Conservation (phyloP, 2,888 invertebrate genomes). For the Pycnomerus fuliginosus region DNA sequence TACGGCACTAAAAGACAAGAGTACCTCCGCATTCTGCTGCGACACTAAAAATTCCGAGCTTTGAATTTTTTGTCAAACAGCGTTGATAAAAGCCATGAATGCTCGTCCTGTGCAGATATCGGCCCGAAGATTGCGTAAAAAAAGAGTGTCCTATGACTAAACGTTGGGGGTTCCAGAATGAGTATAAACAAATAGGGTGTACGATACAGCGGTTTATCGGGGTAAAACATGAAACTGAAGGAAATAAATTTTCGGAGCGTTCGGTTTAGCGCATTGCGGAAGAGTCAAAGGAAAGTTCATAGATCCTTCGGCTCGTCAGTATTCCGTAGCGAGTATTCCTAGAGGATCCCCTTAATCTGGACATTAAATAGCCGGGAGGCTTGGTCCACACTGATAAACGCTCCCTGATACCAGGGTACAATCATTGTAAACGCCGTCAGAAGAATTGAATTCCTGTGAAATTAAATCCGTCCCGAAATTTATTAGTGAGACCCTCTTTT, state of each 20-base stretch:
- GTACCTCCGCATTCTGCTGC: no score
- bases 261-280: slow-evolving; percentile 26
- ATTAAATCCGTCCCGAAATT: slow-evolving; percentile 9
- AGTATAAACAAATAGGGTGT: no score
- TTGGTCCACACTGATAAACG: slow-evolving; percentile 18
- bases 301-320: slow-evolving; percentile 21
- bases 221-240: slow-evolving; percentile 21
- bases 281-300: slow-evolving; percentile 20
- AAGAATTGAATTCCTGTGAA: slow-evolving; percentile 9
- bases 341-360: slow-evolving; percentile 17
- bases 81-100: no score
- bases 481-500: slow-evolving; percentile 4
- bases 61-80: no score
- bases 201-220: no score
- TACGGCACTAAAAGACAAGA: no score
- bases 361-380: slow-evolving; percentile 20
- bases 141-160: no score
- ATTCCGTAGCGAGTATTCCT: slow-evolving; percentile 17
- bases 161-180: no score
- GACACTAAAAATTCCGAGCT: no score
- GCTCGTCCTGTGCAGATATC: slow-evolving; percentile 13
- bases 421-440: slow-evolving; percentile 2
- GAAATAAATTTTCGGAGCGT: slow-evolving; percentile 21
- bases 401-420: slow-evolving; percentile 7
- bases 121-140: no score